Percentiles rank a stretch among this genome's conserved stretches.
Evolutionary conservation across 2,113 vertebrate genomes (phyloP).

Genomic region (Anoura caudifer): DNA sequence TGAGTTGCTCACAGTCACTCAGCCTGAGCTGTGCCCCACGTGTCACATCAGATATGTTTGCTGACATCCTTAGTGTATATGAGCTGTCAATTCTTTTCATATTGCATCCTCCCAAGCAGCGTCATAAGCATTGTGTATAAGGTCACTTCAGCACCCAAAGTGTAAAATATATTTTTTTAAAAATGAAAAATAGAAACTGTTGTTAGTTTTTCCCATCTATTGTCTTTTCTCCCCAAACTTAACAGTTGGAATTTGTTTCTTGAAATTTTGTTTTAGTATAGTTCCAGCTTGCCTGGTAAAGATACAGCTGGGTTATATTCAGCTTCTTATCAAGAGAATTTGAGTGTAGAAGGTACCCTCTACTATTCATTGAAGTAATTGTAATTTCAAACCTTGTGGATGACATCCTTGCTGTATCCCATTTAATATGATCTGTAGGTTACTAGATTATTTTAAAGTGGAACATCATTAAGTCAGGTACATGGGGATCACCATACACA

Average conservation of each 20-base stretch:
- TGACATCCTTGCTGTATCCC: not conserved
- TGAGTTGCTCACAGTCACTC: not conserved
- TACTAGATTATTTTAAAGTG: conserved; percentile 35
- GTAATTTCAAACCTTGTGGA: not conserved
- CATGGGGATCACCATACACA: not conserved
- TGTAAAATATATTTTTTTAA: not conserved
- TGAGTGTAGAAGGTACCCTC: not conserved
- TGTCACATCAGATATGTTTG: not conserved
- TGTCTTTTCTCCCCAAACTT: not conserved
- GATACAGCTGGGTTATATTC: not conserved
- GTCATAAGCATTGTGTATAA: not conserved
- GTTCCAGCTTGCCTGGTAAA: not conserved
- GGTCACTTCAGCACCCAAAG: not conserved
- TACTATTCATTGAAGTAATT: not conserved
- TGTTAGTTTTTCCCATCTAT: not conserved
- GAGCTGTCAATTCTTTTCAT: not conserved
- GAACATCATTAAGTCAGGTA: not conserved
- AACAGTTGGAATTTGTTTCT: not conserved
- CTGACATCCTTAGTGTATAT: not conserved
- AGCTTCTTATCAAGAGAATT: not conserved
- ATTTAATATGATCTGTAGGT: not conserved
- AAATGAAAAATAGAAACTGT: not conserved
- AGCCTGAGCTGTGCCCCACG: not conserved
- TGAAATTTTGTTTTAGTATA: not conserved
- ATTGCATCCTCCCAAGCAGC: not conserved